These are phyloP conservation scores for Sycon ciliatum DNA, from an alignment of 37 sponge, comb jelly and placozoan genomes.

Conservation along the genomic window DNA sequence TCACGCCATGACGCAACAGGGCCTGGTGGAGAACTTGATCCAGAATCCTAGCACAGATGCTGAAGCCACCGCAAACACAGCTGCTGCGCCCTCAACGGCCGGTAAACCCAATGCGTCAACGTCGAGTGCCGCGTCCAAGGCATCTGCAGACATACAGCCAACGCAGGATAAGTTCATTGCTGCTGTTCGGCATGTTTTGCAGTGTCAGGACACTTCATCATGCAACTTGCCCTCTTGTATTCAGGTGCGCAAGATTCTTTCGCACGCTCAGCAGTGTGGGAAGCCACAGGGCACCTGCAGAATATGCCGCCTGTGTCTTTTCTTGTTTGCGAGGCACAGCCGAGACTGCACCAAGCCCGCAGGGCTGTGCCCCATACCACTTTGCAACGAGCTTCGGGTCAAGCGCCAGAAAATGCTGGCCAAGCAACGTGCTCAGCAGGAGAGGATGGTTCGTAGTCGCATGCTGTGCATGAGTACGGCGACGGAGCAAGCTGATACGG, in stretches of 20 bases:
- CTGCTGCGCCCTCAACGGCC: no score
- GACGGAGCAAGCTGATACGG: no score
- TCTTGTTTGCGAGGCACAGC: slow-evolving; percentile 70
- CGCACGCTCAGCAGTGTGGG: slow-evolving; percentile 68
- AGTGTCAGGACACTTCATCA: slow-evolving; percentile 46
- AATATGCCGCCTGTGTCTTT: slow-evolving; percentile 78
- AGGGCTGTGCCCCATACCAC: slow-evolving; percentile 79
- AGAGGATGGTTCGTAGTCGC: slow-evolving; percentile 38
- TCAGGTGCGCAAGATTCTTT: slow-evolving; percentile 79
- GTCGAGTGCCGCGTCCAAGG: no score
- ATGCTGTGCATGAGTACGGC: slow-evolving; percentile 45
- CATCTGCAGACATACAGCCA: slow-evolving; percentile 72
- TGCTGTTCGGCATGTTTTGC: slow-evolving; percentile 81
- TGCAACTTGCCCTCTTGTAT: slow-evolving; percentile 78
- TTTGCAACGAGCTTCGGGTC: slow-evolving; percentile 77
- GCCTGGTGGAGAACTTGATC: no score
- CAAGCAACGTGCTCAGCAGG: no score
- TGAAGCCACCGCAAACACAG: slow-evolving; percentile 15
- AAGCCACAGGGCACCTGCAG: slow-evolving; percentile 51
- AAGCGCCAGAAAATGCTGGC: slow-evolving; percentile 53
- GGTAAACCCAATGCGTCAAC: slow-evolving; percentile 40
- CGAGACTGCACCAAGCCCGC: slow-evolving; percentile 62
- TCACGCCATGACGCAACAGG: slow-evolving; percentile 76
- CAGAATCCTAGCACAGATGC: slow-evolving; percentile 39
- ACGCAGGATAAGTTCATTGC: slow-evolving; percentile 68